Percentiles rank a stretch among this genome's conserved stretches.
Conservation (phyloP, 2,888 invertebrate species). For the Ceraclea dissimilis region DNA sequence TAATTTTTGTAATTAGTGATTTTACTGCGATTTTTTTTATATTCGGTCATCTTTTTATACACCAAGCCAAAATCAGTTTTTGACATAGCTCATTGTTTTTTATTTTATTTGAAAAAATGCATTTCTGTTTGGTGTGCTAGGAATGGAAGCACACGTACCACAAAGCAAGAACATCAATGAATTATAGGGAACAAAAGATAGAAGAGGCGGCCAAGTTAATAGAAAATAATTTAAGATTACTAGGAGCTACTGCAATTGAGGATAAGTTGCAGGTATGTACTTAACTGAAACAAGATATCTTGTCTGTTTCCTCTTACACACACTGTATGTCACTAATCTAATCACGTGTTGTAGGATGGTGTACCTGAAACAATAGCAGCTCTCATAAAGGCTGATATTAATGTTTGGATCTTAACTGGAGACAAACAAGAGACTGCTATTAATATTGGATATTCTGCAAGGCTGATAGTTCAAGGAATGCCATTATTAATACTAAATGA, state of each 20-base stretch:
- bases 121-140: conserved; percentile 63
- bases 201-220: conserved; percentile 91
- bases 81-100: no score
- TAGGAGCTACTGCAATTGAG: conserved; percentile 97
- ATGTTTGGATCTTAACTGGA: conserved; percentile 96
- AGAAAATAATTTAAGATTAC: conserved; percentile 77
- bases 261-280: conserved; percentile 79
- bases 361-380: conserved; percentile 96
- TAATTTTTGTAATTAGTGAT: no score
- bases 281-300: not conserved
- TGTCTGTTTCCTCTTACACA: not conserved
- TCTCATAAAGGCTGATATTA: conserved; percentile 86
- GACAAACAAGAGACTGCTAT: conserved; percentile 99
- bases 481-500: conserved; percentile 85
- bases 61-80: no score
- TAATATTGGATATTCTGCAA: conserved; percentile 95
- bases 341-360: conserved; percentile 46
- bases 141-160: conserved; percentile 83
- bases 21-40: no score
- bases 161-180: conserved; percentile 75
- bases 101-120: no score
- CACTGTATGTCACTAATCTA: no score
- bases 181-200: conserved; percentile 79
- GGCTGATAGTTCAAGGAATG: conserved; percentile 77
- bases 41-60: no score